A percentile compares a stretch with the other conserved stretches of the same genome.
phyloP scores from a whole-genome alignment of 2,888 invertebrate genomes.

The Caenorhabditis imperialis region DNA sequence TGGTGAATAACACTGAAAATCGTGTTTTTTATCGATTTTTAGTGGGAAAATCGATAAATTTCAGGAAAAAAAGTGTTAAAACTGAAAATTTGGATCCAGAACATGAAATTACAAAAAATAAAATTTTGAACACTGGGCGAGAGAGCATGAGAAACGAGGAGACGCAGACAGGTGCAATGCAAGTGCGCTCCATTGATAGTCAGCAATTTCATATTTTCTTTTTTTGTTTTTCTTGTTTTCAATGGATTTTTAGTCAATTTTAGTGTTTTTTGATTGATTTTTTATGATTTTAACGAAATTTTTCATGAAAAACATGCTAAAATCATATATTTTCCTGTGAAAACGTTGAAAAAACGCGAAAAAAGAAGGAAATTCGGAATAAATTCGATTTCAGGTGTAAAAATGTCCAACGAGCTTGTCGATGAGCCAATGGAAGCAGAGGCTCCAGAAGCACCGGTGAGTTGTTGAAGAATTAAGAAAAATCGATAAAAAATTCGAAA shows the following conservation, averaged over 20 bases:
- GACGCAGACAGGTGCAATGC: constrained; percentile 13
- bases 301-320: too few relatives aligned
- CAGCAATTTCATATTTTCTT: constrained; percentile 1
- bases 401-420: constrained; percentile 37
- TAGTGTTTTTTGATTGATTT: background rate
- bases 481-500: constrained; percentile 1
- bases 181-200: constrained; percentile 36
- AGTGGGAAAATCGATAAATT: background rate
- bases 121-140: constrained; percentile 2
- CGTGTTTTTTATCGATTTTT: background rate
- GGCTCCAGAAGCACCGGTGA: constrained; percentile 16
- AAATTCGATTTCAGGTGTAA: background rate
- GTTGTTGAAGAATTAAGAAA: background rate
- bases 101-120: background rate
- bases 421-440: constrained; percentile 54
- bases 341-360: too few relatives aligned
- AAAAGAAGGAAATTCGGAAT: too few relatives aligned
- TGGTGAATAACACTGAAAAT: constrained; percentile 1
- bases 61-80: constrained; percentile 3
- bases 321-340: too few relatives aligned
- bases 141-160: constrained; percentile 8
- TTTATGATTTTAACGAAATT: background rate
- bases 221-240: constrained; percentile 1
- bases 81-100: constrained; percentile 3
- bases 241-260: background rate